Base-by-base conservation (phyloP, 2,888 invertebrate genomes). In the Trilocha varians region DNA sequence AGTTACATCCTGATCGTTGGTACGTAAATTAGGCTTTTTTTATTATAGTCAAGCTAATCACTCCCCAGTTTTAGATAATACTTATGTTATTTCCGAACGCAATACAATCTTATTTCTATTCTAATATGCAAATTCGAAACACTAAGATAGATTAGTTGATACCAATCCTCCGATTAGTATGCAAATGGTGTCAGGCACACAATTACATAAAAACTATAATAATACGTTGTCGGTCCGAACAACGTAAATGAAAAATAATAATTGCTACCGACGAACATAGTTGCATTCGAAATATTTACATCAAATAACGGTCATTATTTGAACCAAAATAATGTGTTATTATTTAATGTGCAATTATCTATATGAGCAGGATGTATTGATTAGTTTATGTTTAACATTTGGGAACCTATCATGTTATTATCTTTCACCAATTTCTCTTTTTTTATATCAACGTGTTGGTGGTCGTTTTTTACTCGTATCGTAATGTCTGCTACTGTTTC, bases 191-290 rank as follows among this genome's bases (percentile, higher is more conserved):
- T 25, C 6, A 25, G 25, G 3, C 6, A 25, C 25, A 25, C 25
- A 25, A 25, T 25, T 25, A 25, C 25, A 25, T 11, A 25, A 25
- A 25, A 62, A 53, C 38, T 49, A 38, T 64, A 69, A 69, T 69
- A 52, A 59, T 53, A 46, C 53, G 54, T 50, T 55, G 46, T 44
- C 46, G 43, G 48, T 42, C 50, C 49, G 45, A 53, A 57, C 58
- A 50, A 49, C 48, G 47, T 42, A 50, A 59, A 53, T 45, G 18
- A 45, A 43, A 52, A 47, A 40, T 44, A 44, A 41, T 42, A 46
- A 47, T 42, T 38, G 34, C 38, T 25, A 40, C 34, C 32, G 16
- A 13, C 16, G 41, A 40, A 34, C 25, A 25, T 11, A 25, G 15
- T 16, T 36, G 15, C 15, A 17, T 5, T 16, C 17, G 36, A 3